phyloP scores from a whole-genome alignment of 2,797 vertebrate species.

The Pangasius macronema region DNA sequence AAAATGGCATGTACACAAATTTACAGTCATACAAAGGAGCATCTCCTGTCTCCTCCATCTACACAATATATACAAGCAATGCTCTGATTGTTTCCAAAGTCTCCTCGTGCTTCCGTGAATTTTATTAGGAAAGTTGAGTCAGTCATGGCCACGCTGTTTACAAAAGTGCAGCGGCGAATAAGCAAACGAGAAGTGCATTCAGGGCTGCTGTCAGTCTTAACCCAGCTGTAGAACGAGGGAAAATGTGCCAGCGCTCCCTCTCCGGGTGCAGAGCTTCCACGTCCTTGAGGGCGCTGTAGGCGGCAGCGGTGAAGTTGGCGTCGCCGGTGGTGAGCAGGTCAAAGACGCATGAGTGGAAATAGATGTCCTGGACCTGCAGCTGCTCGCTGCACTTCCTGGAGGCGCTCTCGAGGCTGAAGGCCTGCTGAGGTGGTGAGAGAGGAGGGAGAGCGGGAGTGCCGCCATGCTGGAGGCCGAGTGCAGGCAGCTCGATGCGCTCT shows the following conservation, averaged over 20 bases:
- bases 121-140: constrained; percentile 58
- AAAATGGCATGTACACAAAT: constrained; percentile 82
- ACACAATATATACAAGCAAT: constrained; percentile 67
- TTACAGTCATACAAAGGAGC: constrained; percentile 73
- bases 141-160: constrained; percentile 72
- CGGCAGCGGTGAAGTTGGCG: constrained; percentile 90
- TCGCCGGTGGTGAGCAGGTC: constrained; percentile 96
- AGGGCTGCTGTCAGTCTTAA: constrained; percentile 54
- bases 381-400: constrained; percentile 85
- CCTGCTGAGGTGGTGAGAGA: constrained; percentile 58
- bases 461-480: constrained; percentile 70
- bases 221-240: constrained; percentile 71
- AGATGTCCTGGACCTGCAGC: constrained; percentile 91
- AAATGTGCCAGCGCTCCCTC: constrained; percentile 89
- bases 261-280: constrained; percentile 90
- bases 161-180: constrained; percentile 70
- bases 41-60: constrained; percentile 69
- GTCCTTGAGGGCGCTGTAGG: constrained; percentile 90
- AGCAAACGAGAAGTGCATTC: constrained; percentile 70
- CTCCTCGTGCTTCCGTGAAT: constrained; percentile 42
- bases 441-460: neutral
- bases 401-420: constrained; percentile 83
- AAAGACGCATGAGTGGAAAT: constrained; percentile 94
- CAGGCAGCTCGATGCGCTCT: constrained; percentile 85
- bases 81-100: constrained; percentile 37